A percentile compares a stretch with the other conserved stretches of the same genome.
Conservation (phyloP, 2,797 vertebrate species). For the Sebastolobus alascanus region DNA sequence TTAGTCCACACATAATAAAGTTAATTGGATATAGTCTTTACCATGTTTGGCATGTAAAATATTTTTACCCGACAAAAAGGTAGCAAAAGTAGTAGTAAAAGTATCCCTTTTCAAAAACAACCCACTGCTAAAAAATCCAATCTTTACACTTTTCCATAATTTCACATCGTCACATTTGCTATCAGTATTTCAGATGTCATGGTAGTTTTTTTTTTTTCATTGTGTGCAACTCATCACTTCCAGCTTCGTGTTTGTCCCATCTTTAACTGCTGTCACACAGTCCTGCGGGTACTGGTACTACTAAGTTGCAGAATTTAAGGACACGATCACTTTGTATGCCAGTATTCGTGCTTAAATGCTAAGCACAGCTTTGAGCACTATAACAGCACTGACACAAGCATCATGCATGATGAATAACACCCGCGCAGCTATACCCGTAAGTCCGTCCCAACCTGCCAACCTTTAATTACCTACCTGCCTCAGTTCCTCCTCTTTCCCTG, state of each 20-base stretch:
- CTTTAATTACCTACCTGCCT: constrained; percentile 57
- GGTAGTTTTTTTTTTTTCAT: not conserved
- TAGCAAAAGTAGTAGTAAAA: not conserved
- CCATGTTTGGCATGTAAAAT: not conserved
- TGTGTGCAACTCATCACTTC: not conserved
- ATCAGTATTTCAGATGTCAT: not conserved
- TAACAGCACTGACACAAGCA: constrained; percentile 5
- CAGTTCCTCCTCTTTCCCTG: constrained; percentile 34
- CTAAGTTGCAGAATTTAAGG: not conserved
- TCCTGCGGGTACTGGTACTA: not conserved
- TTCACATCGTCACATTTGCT: not conserved
- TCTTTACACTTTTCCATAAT: not conserved
- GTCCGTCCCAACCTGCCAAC: constrained; percentile 25
- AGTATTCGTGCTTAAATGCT: constrained; percentile 19
- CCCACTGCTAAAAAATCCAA: not conserved
- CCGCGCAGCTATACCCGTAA: not conserved
- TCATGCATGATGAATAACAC: constrained; percentile 34
- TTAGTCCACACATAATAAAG: not conserved
- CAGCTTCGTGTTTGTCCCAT: not conserved
- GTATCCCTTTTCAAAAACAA: not conserved
- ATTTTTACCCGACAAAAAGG: not conserved
- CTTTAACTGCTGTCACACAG: not conserved
- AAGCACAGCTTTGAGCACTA: constrained; percentile 28
- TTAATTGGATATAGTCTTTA: not conserved
- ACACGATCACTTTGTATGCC: not conserved